Evolutionary conservation across 1,140 invertebrate genomes (phyloP), one percentile per base, ranked within the genome.

Genomic region (Megalopta genalis): DNA sequence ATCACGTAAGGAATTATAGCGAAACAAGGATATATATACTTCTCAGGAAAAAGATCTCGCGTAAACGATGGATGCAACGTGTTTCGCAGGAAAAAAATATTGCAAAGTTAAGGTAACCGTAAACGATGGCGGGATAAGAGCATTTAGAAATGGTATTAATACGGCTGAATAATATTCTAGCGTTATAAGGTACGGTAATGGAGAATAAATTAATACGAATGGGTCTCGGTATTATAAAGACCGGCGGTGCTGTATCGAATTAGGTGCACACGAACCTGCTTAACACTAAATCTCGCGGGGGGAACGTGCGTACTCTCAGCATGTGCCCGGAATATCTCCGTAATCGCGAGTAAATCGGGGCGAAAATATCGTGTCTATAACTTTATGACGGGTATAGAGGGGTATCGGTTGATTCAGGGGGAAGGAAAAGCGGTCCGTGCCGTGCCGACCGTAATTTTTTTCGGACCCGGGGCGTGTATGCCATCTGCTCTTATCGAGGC

Each of bases 301-400:
- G 42, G 14, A 46, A 57, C 18, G 21, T 57, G 54, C 18, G n/a
- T n/a, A 57, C 54, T 57, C 54, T 21, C 21, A 2, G 18, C 54
- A n/a, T 57, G n/a, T n/a, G 21, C 21, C 2, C 21, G n/a, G 21
- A 57, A 57, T 57, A 57, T 57, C 54, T 21, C 8, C 21, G 54
- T 21, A n/a, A 57, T 57, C 54, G 54, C 54, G 54, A 57, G 37
- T 64, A 39, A 32, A 39, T 39, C 37, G 63, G n/a, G 27, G 27
- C 32, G 21, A 64, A 64, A 64, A 64, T 37, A 32, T 64, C 25
- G 63, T 64, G 21, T 64, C 63, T 64, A 21, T 64, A 64, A 64
- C 63, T 64, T 64, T 39, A n/a, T 32, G 63, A 64, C 16, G 54
- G 21, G 54, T n/a, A 57, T 57, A 57, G 54, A 39, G 27, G 57